Evolutionary conservation across 2,113 vertebrate genomes (phyloP), one percentile per base, ranked within the genome.

Genomic region (Toxostoma redivivum): DNA sequence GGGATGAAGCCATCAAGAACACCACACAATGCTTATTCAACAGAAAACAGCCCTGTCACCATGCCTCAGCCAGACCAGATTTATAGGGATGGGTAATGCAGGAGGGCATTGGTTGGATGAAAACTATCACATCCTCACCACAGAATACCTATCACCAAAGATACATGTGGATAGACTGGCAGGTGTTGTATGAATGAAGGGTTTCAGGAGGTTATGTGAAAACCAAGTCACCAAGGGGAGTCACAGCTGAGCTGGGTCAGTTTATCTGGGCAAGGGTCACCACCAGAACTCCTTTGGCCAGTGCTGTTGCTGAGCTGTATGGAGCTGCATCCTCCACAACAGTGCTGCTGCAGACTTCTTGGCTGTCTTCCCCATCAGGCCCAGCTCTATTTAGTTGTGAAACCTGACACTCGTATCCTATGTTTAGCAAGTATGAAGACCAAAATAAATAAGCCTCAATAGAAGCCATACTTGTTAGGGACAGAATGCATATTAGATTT

Each of bases 161-260:
- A 17, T 1, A 17, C 0, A 0, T 0, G 0, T 48, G 48, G 66
- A 33, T 28, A n/a, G 21, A 30, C 27, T 25, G 25, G 25, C 44
- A 31, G 71, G 42, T 37, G 12, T 3, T 62, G 19, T 28, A 42
- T 0, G 1, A 79, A 69, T 14, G 5, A 53, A 82, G 53, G 9
- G 10, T 31, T 60, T 79, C 24, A 14, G 33, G 44, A 51, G 11
- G 12, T 66, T 37, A 6, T 53, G 17, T 65, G 66, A 72, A 61
- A 85, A 45, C 28, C 70, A 48, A 23, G 25, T 17, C 15, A 51
- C 70, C 9, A 3, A 76, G 65, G 28, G 11, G 27, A 5, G 3
- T 44, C 44, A 15, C 48, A 38, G 1, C 27, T 17, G 56, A 71
- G 18, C 35, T 60, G 58, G 21, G 23, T 31, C 28, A 11, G 31